phyloP scores from a whole-genome alignment of 2,797 vertebrate genomes.

The Enteromius radiatus region DNA sequence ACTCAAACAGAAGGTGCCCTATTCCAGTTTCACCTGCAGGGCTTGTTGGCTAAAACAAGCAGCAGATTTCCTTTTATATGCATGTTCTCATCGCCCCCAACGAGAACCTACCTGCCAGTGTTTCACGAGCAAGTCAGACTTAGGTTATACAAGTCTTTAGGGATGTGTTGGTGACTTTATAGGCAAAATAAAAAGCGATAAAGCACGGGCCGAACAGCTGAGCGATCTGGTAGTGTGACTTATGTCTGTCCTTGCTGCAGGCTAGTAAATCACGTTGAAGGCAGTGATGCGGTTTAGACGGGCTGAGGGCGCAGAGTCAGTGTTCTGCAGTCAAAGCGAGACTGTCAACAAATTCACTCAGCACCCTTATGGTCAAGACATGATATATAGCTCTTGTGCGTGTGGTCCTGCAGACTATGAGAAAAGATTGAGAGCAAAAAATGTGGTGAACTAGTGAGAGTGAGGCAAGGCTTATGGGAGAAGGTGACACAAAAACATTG shows the following conservation, averaged over 20 bases:
- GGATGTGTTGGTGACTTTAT: slow-evolving; percentile 60
- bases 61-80: slow-evolving; percentile 36
- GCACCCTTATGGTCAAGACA: slow-evolving; percentile 58
- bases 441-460: background rate
- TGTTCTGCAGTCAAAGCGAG: slow-evolving; percentile 60
- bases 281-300: slow-evolving; percentile 42
- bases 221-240: slow-evolving; percentile 45
- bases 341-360: slow-evolving; percentile 67
- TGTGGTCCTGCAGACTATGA: slow-evolving; percentile 46
- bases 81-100: slow-evolving; percentile 11
- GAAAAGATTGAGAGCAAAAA: slow-evolving; percentile 6
- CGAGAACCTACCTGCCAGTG: slow-evolving; percentile 39
- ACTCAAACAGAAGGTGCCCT: slow-evolving; percentile 91
- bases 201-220: slow-evolving; percentile 50
- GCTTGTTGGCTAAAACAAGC: slow-evolving; percentile 27
- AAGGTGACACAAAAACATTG: slow-evolving; percentile 4
- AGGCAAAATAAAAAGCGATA: slow-evolving; percentile 55
- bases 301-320: slow-evolving; percentile 51
- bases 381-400: slow-evolving; percentile 71
- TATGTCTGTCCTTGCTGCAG: slow-evolving; percentile 44
- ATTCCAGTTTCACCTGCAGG: slow-evolving; percentile 25
- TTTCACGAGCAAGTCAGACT: slow-evolving; percentile 50
- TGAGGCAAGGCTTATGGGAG: background rate
- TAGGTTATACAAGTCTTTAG: slow-evolving; percentile 37
- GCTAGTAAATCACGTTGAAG: slow-evolving; percentile 52